Conservation (phyloP, 37 sponge, comb jelly and placozoan species). For the Diacarnus erythraeanus region DNA sequence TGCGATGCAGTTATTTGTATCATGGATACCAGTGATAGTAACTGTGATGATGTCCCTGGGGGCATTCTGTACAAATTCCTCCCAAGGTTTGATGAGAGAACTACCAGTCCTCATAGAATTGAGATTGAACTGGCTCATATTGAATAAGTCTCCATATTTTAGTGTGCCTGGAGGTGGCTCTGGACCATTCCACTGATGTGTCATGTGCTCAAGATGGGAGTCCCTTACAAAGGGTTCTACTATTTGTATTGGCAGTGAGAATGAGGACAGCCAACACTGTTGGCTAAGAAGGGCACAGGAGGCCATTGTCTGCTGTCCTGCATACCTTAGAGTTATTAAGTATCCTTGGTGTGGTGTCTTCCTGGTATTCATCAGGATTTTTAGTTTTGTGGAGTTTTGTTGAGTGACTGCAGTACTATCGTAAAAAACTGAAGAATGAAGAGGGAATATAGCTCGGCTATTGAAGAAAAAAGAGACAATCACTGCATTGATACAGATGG, state of each 20-base stretch:
- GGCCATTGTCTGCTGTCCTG: conserved; percentile 44
- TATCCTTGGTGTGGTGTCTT: conserved; percentile 30
- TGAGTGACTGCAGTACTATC: too few relatives aligned
- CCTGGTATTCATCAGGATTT: too few relatives aligned
- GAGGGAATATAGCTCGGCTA: too few relatives aligned
- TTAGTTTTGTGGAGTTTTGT: too few relatives aligned
- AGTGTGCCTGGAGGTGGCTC: neutral
- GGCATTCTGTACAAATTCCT: conserved; percentile 17
- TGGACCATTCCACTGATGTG: conserved; percentile 1
- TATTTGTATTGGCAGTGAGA: conserved; percentile 9
- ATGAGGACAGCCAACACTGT: conserved; percentile 34
- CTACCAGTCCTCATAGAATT: neutral
- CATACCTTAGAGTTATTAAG: conserved; percentile 36
- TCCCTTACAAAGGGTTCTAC: conserved; percentile 37
- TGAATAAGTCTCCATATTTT: conserved; percentile 20
- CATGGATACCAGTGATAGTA: conserved; percentile 9
- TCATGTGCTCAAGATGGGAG: conserved; percentile 7
- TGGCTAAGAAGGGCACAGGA: conserved; percentile 22
- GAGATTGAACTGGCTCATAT: conserved; percentile 10
- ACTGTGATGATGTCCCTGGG: conserved; percentile 25
- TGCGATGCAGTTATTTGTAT: neutral
- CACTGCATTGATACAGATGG: too few relatives aligned
- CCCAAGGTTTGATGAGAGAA: conserved; percentile 13
- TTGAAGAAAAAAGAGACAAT: too few relatives aligned
- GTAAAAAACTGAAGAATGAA: too few relatives aligned